These are phyloP conservation scores for Danio rerio DNA, from an alignment of 2,113 vertebrate genomes.

Conservation along the genomic window GRCz12tu NC_133180.1:41409001-41409500, in stretches of 20 bases:
- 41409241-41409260: background rate
- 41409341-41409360: background rate
- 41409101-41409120: slow-evolving; percentile 24
- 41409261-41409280: background rate
- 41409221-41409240: background rate
- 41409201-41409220: slow-evolving; percentile 1
- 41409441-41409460: no score
- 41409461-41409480: no score
- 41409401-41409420: no score
- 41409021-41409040: slow-evolving; percentile 5
- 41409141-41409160: slow-evolving; percentile 26
- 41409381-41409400: no score
- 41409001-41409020: slow-evolving; percentile 16
- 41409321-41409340: background rate
- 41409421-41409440: no score
- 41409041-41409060: slow-evolving; percentile 31
- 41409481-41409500: no score
- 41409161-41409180: slow-evolving; percentile 12
- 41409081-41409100: slow-evolving; percentile 28
- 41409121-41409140: background rate
- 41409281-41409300: background rate
- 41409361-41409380: background rate
- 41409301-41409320: no score
- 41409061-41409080: slow-evolving; percentile 33
- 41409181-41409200: background rate